These are phyloP conservation scores for Rachycentron canadum DNA, from an alignment of 2,797 vertebrate genomes.

Conservation along the genomic window DNA sequence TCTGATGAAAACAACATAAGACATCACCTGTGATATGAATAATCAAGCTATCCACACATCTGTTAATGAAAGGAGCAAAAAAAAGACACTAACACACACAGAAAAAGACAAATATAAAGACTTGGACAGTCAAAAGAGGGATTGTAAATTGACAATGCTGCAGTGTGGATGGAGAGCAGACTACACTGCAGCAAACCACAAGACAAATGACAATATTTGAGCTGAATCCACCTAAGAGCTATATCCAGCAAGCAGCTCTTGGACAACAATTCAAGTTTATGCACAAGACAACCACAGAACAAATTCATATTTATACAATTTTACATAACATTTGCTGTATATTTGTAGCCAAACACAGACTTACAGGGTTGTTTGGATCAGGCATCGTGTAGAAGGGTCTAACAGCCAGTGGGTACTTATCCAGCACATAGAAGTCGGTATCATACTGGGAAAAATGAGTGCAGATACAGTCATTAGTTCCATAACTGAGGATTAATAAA, in stretches of 20 bases:
- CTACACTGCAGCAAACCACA: neutral
- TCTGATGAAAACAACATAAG: slow-evolving; percentile 80
- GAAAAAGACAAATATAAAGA: neutral
- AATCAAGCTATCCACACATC: neutral
- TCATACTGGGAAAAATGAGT: slow-evolving; percentile 89
- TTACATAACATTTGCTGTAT: slow-evolving; percentile 7
- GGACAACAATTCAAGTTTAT: slow-evolving; percentile 11
- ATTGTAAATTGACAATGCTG: neutral
- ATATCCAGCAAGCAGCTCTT: neutral
- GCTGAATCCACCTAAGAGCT: neutral
- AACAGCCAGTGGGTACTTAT: slow-evolving; percentile 98
- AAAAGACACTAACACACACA: neutral
- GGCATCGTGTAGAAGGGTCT: slow-evolving; percentile 99
- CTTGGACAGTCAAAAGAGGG: neutral
- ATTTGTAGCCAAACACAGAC: slow-evolving; percentile 63
- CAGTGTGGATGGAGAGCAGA: neutral
- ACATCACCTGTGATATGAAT: neutral
- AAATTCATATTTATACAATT: slow-evolving; percentile 15
- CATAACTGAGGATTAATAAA: neutral
- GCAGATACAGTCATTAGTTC: neutral
- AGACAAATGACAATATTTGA: neutral
- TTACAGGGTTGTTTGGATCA: slow-evolving; percentile 92
- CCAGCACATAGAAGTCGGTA: slow-evolving; percentile 98
- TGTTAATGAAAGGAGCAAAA: neutral
- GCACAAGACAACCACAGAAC: neutral